Evolutionary conservation across 2,888 invertebrate species (phyloP).

Genomic region (Dicyrtomina minuta): DNA sequence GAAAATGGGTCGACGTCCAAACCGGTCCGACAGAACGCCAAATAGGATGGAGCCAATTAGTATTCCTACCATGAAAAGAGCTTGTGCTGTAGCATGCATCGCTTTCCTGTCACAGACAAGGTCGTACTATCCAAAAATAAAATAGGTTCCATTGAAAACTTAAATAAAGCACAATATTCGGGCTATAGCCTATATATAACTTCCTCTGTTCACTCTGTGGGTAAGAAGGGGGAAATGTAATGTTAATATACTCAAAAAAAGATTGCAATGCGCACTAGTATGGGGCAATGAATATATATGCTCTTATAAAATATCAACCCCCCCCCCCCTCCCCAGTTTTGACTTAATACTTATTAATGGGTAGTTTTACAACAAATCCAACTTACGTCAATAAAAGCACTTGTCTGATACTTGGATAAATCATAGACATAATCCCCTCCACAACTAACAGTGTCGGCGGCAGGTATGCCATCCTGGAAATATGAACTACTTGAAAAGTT

Average conservation of each 20-base stretch:
- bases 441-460: constrained; percentile 58
- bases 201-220: no score
- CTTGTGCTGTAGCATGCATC: constrained; percentile 67
- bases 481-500: constrained; percentile 56
- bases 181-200: no score
- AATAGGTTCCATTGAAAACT: not conserved
- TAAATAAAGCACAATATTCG: no score
- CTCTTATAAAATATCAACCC: no score
- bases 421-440: constrained; percentile 64
- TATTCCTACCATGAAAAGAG: constrained; percentile 72
- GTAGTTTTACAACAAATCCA: no score
- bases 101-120: constrained; percentile 68
- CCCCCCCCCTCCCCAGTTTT: no score
- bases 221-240: no score
- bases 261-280: no score
- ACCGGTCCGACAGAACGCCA: constrained; percentile 70
- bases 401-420: constrained; percentile 63
- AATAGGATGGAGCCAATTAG: constrained; percentile 71
- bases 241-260: no score
- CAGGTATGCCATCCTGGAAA: constrained; percentile 55
- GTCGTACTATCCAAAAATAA: constrained; percentile 61
- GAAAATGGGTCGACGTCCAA: constrained; percentile 71
- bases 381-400: constrained; percentile 66
- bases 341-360: no score
- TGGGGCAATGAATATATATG: no score